Base-by-base conservation (phyloP, 2,797 vertebrate species). In the Podarcis siculus region DNA sequence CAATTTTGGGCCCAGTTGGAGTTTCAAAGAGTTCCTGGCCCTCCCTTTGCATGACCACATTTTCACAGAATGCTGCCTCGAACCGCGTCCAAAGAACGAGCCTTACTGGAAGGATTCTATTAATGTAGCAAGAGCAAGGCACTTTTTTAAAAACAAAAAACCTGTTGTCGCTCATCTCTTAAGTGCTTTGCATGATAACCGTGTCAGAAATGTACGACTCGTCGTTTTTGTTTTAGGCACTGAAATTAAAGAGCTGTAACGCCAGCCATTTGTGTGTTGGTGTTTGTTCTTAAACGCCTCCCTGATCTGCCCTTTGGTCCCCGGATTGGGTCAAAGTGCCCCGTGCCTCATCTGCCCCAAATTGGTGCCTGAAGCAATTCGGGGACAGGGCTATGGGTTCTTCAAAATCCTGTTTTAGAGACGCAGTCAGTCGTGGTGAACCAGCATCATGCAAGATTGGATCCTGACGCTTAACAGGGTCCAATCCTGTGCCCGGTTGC, bases 201-300 rank as follows among this genome's bases (percentile, higher is more conserved):
- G 71, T 64, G 89, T 95, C 94, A 27, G 64, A 95, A 94, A 87
- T 89, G 89, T 89, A 64, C 61, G 90, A 93, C 88, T 94, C 81
- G 89, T 92, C 37, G 91, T 84, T 91, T 49, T 19, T 95, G 93
- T 91, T 95, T 89, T 91, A 89, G 91, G 89, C 86, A 79, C 89
- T 92, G 93, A 93, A 97, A 97, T 96, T 96, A 97, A 97, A 97
- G 91, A 91, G 17, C 66, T 94, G 9, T 89, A 93, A 25, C 83
- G 92, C 67, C 85, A 91, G 75, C 21, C 30, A 17, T 77, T 19
- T 69, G 23, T 66, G 8, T 72, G 25, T 25, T n/a, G 9, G 67
- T 17, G 58, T 21, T 7, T 21, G 84, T 8, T 78, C 19, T 83
- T 13, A 35, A 58, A 69, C n/a, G 19, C 3, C 12, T 87, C 69